phyloP scores from a whole-genome alignment of 2,797 vertebrate genomes.

The Fistularia commersonii region DNA sequence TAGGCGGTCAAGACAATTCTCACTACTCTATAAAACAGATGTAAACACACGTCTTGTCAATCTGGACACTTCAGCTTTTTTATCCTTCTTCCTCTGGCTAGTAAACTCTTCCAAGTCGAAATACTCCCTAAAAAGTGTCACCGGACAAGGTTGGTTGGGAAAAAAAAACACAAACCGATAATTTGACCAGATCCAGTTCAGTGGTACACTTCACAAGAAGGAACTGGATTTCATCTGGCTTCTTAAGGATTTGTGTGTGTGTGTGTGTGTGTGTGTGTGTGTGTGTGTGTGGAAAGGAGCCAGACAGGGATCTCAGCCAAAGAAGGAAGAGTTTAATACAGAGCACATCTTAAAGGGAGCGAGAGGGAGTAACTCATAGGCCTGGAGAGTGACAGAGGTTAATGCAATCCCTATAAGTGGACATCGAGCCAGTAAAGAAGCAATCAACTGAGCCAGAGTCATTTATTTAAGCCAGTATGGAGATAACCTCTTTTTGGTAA shows the following conservation, averaged over 20 bases:
- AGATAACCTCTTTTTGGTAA: slow-evolving; percentile 14
- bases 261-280: slow-evolving; percentile 6
- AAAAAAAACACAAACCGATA: too few species aligned
- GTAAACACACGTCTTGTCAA: too few species aligned
- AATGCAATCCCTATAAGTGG: slow-evolving; percentile 66
- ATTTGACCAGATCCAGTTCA: slow-evolving; percentile 14
- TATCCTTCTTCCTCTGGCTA: too few species aligned
- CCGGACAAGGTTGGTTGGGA: too few species aligned
- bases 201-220: slow-evolving; percentile 26
- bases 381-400: slow-evolving; percentile 57
- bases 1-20: too few species aligned
- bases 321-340: slow-evolving; percentile 62
- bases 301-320: slow-evolving; percentile 61
- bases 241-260: slow-evolving; percentile 14
- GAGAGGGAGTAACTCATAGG: slow-evolving; percentile 43
- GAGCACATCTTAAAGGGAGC: slow-evolving; percentile 51
- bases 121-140: background rate
- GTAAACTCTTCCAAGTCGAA: too few species aligned
- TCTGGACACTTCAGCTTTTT: too few species aligned
- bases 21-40: too few species aligned
- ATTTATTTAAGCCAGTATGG: slow-evolving; percentile 14
- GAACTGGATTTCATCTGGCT: slow-evolving; percentile 28
- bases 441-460: slow-evolving; percentile 34
- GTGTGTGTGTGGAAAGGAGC: slow-evolving; percentile 35
- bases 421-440: slow-evolving; percentile 54